phyloP scores from a whole-genome alignment of 92 coral and sea anemone genomes.

The Zoanthus sansibaricus region DNA sequence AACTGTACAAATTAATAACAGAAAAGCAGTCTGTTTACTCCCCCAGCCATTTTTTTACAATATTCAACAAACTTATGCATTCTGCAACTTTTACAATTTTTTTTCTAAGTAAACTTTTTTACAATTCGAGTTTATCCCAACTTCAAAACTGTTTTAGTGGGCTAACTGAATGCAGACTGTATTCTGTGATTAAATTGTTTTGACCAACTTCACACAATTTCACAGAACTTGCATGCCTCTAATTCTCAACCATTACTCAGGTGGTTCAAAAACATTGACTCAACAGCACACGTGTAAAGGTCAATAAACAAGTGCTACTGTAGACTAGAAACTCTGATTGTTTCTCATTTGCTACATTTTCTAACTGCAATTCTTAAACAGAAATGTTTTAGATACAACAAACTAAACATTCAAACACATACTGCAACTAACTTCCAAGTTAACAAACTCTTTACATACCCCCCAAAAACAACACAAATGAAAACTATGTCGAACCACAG shows the following conservation, averaged over 20 bases:
- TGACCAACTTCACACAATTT: neutral
- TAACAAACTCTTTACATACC: neutral
- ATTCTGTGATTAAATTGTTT: slow-evolving; percentile 26
- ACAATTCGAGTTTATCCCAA: neutral
- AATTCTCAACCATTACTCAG: slow-evolving; percentile 50
- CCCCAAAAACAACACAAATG: slow-evolving; percentile 23
- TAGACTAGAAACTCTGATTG: slow-evolving; percentile 57
- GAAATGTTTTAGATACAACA: neutral
- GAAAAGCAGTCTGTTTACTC: slow-evolving; percentile 18
- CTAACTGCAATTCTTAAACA: neutral
- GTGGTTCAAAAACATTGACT: slow-evolving; percentile 4
- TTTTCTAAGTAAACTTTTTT: neutral
- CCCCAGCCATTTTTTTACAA: neutral
- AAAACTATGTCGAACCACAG: slow-evolving; percentile 10
- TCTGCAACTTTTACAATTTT: neutral
- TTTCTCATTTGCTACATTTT: slow-evolving; percentile 26
- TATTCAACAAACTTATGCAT: neutral
- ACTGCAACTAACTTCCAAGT: neutral
- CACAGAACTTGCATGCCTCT: slow-evolving; percentile 63
- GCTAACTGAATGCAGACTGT: neutral
- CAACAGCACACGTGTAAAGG: slow-evolving; percentile 48
- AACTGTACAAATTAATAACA: slow-evolving; percentile 32
- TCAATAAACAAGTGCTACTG: slow-evolving; percentile 48
- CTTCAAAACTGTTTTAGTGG: no score
- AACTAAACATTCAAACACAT: neutral